Evolutionary conservation across 1,140 invertebrate species (phyloP).

Genomic region (Nomia melanderi): DNA sequence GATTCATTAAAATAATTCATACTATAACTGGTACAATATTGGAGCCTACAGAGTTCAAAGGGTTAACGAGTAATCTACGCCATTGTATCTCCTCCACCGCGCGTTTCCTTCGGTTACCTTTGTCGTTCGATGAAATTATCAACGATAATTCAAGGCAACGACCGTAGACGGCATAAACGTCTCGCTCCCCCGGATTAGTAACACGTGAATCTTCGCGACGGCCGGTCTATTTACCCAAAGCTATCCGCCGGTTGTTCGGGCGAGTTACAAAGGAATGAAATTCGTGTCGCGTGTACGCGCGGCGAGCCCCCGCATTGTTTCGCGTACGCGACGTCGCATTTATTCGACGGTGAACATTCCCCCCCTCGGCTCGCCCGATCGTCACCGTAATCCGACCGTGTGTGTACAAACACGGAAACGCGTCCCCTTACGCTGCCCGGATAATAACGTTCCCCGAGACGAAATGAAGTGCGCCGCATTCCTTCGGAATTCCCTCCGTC

Average conservation of each 20-base stretch:
- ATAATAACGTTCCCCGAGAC: conserved; percentile 24
- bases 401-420: conserved; percentile 4
- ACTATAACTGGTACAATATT: no score
- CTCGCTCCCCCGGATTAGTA: neutral
- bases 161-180: no score
- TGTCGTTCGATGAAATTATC: no score
- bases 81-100: no score
- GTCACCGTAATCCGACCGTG: neutral
- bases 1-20: no score
- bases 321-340: conserved; percentile 40
- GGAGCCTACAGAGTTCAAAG: no score
- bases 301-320: conserved; percentile 26
- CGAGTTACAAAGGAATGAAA: conserved; percentile 29
- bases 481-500: neutral
- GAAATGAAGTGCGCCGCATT: conserved; percentile 17
- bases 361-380: neutral
- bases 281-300: conserved; percentile 32
- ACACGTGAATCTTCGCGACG: conserved; percentile 4
- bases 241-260: conserved; percentile 21
- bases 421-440: neutral
- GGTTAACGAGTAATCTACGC: no score
- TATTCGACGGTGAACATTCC: conserved; percentile 33
- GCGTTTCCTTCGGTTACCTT: no score
- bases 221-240: conserved; percentile 40
- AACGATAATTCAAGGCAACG: no score